Evolutionary conservation across 64 coral and sea anemone species (phyloP).

Genomic region (Porites lutea): DNA sequence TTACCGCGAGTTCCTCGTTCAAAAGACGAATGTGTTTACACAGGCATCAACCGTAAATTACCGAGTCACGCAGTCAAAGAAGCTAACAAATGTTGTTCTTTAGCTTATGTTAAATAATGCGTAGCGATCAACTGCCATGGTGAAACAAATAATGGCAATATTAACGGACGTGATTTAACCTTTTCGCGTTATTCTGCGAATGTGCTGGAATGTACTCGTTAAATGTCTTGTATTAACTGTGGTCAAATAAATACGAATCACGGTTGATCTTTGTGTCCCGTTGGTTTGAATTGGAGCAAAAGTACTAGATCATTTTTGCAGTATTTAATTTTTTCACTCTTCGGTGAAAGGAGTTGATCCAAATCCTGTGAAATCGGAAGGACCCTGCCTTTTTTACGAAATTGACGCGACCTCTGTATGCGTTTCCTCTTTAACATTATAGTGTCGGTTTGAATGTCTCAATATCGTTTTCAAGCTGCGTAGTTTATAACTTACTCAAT

Average conservation of each 20-base stretch:
- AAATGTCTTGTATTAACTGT: conserved; percentile 3
- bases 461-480: background rate
- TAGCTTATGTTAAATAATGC: background rate
- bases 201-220: conserved; percentile 28
- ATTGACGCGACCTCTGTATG: background rate
- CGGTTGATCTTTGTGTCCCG: background rate
- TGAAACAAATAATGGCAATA: background rate
- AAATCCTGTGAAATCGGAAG: too few species aligned
- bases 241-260: background rate
- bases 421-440: background rate
- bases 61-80: conserved; percentile 8
- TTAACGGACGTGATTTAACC: background rate
- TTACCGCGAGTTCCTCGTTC: background rate
- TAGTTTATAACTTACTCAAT: background rate
- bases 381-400: too few species aligned
- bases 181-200: background rate
- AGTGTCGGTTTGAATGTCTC: background rate
- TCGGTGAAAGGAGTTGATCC: too few species aligned
- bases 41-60: background rate
- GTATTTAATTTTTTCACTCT: background rate
- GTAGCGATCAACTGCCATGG: background rate
- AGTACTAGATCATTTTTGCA: too few species aligned
- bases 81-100: background rate
- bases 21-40: background rate
- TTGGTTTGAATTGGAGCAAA: too few species aligned